A percentile compares a stretch with the other conserved stretches of the same genome.
Evolutionary conservation across 1,140 invertebrate species (phyloP).

Genomic region (Mercenaria mercenaria): DNA sequence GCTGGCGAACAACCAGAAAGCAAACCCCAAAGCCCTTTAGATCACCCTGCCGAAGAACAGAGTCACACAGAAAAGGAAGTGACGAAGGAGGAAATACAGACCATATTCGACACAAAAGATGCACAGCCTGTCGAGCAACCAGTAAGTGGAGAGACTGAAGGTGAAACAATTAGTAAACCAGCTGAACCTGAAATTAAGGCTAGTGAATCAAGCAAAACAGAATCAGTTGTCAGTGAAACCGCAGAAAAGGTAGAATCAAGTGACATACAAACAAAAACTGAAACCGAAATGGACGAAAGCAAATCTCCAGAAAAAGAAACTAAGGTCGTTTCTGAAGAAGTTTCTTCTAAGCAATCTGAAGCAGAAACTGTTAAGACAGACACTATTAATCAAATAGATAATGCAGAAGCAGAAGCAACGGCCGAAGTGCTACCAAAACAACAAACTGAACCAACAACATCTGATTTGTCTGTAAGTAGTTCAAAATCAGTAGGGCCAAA

Average conservation of each 20-base stretch:
- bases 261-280: not conserved
- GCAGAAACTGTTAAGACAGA: not conserved
- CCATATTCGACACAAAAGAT: not conserved
- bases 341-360: not conserved
- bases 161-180: constrained; percentile 84
- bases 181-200: constrained; percentile 74
- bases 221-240: not conserved
- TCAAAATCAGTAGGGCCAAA: not conserved
- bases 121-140: constrained; percentile 49
- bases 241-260: not conserved
- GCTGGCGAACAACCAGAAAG: constrained; percentile 9
- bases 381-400: not conserved
- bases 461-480: not conserved
- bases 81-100: constrained; percentile 5
- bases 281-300: constrained; percentile 23
- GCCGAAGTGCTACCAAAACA: too few relatives aligned
- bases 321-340: constrained; percentile 5
- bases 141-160: not conserved
- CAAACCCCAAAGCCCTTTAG: constrained; percentile 24
- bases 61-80: not conserved
- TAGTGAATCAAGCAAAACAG: constrained; percentile 65
- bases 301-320: not conserved
- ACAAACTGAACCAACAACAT: too few relatives aligned
- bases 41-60: not conserved
- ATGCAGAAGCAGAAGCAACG: too few relatives aligned